These are phyloP conservation scores for Charaxes varanes DNA, from an alignment of 1,140 invertebrate species.

Conservation along the genomic window DNA sequence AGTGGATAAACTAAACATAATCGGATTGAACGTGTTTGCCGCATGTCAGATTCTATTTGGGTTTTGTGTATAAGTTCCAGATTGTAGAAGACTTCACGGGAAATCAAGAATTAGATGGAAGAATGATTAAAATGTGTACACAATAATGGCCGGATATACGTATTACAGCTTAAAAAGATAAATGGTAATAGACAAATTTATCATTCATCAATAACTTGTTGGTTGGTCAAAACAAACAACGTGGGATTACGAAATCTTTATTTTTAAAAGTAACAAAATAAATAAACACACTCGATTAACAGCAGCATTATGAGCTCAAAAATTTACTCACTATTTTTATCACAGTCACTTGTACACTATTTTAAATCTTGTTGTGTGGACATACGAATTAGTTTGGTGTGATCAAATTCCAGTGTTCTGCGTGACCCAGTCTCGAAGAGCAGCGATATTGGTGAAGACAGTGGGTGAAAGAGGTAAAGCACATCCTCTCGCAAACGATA, in stretches of 20 bases:
- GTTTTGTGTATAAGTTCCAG: too few relatives aligned
- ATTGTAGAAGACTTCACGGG: too few relatives aligned
- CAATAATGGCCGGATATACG: too few relatives aligned
- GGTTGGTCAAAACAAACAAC: slow-evolving; percentile 23
- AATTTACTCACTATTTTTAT: slow-evolving; percentile 37
- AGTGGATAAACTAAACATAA: too few relatives aligned
- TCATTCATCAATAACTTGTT: too few relatives aligned
- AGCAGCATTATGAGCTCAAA: slow-evolving; percentile 18
- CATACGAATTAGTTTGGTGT: slow-evolving; percentile 12
- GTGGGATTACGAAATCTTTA: slow-evolving; percentile 25
- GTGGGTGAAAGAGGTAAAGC: slow-evolving; percentile 62
- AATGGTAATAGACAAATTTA: too few relatives aligned
- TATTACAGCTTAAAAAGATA: too few relatives aligned
- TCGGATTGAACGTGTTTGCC: too few relatives aligned
- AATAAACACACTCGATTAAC: slow-evolving; percentile 26
- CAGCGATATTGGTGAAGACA: slow-evolving; percentile 61
- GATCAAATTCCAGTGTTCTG: slow-evolving; percentile 55
- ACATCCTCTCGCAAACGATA: slow-evolving; percentile 63
- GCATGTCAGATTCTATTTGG: too few relatives aligned
- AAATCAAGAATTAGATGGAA: too few relatives aligned
- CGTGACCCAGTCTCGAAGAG: slow-evolving; percentile 58
- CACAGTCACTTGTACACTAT: slow-evolving; percentile 28
- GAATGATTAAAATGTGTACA: too few relatives aligned
- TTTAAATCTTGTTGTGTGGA: slow-evolving; percentile 12
- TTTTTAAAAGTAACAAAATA: slow-evolving; percentile 28